Base-by-base conservation (phyloP, 1,140 invertebrate species). In the Drosophila tani region DNA sequence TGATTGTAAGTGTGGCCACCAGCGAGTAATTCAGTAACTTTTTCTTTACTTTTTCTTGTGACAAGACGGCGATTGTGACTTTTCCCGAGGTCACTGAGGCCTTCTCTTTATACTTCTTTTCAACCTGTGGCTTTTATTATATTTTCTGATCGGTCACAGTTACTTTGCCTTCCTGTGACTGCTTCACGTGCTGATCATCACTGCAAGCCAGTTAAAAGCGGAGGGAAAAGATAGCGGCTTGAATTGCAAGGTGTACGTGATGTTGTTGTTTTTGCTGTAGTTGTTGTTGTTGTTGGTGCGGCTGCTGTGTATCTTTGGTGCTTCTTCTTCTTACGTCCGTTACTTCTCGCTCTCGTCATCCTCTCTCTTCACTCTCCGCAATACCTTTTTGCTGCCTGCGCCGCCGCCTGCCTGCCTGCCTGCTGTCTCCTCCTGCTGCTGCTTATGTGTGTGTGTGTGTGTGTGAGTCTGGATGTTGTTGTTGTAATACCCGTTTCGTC, bases 401-500 rank as follows among this genome's bases (percentile, higher is more conserved):
- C 29, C 51, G 51, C 29, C 29, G 56, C 21, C 67, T 64, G 43
- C 49, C 67, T 64, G 43, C 49, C 27, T 66, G 59, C 56, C 53
- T 64, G 15, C 73, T 56, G 41, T 38, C 41, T 63, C 45, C 41
- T 38, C 11, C 35, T 46, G 43, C 55, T 46, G 43, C 55, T n/a
- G 47, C 38, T 45, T 19, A 7, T 49, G 21, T 21, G 21, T 21
- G 21, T 50, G 49, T 50, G 49, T 53, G 45, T 55, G n/a, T 38
- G 14, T 77, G 56, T 66, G 55, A 35, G 29, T 35, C 29, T 40
- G 32, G 8, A 40, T 69, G 47, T 58, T 84, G 63, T 74, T 81
- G 84, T 79, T 85, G 81, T 88, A 90, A 91, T 85, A 88, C 86
- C 79, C 82, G 86, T 85, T 88, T 88, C 82, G 71, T 90, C 75